phyloP scores from a whole-genome alignment of 1,140 invertebrate genomes.

The Scylla paramamosain region DNA sequence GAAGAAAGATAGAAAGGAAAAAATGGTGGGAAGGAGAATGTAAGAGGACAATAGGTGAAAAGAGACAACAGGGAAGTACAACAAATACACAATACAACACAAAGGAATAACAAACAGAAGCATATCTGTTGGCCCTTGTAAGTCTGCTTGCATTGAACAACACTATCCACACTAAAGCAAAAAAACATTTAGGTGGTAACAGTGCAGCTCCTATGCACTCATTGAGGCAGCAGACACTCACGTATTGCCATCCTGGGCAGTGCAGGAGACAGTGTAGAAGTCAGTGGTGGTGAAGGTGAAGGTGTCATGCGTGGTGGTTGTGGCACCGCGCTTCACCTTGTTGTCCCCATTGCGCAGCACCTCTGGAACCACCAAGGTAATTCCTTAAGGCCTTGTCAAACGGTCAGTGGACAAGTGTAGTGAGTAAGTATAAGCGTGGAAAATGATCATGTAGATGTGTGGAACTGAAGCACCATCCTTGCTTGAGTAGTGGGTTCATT shows the following conservation, averaged over 20 bases:
- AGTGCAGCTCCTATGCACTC: too few species aligned
- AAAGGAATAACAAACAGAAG: too few species aligned
- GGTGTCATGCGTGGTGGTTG: conserved; percentile 82
- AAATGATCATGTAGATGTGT: background rate
- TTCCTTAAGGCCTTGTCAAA: background rate
- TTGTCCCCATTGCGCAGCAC: conserved; percentile 84
- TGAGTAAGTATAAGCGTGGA: background rate
- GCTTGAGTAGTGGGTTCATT: too few species aligned
- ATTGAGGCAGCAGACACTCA: conserved; percentile 78
- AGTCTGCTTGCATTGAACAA: too few species aligned
- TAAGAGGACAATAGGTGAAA: background rate
- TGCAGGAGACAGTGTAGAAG: conserved; percentile 85
- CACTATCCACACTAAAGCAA: too few species aligned
- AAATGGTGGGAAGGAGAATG: background rate
- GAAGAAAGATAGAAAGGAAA: background rate
- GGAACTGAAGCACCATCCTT: too few species aligned
- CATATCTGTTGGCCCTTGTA: too few species aligned
- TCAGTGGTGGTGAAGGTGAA: conserved; percentile 85
- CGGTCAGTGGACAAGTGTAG: background rate
- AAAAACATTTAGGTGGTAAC: too few species aligned
- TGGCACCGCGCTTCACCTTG: conserved; percentile 80
- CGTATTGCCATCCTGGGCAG: conserved; percentile 81
- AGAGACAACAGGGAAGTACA: background rate
- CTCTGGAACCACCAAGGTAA: conserved; percentile 81
- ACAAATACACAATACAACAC: too few species aligned